Evolutionary conservation across 2,888 invertebrate genomes (phyloP).

Genomic region (Xestia rhomboidea): DNA sequence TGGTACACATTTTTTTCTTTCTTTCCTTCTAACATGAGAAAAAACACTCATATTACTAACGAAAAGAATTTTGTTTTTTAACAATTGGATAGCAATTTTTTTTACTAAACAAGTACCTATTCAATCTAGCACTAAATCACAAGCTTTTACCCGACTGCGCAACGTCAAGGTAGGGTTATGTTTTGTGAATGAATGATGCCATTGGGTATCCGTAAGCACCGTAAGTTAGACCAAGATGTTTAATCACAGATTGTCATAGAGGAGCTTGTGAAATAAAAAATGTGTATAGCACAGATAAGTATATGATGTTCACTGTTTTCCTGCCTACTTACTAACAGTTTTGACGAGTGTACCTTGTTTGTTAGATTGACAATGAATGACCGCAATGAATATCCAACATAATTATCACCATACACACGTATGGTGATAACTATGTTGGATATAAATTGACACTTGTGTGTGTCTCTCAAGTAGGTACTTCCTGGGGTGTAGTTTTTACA

Average conservation of each 20-base stretch:
- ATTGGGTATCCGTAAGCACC: neutral
- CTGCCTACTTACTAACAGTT: conserved; percentile 7
- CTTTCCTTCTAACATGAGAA: neutral
- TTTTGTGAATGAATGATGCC: neutral
- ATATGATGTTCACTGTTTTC: neutral
- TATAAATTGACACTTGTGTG: conserved; percentile 5
- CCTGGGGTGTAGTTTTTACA: conserved; percentile 11
- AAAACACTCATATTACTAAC: neutral
- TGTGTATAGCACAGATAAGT: neutral
- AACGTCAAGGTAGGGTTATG: neutral
- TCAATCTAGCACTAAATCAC: neutral
- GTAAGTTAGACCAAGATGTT: neutral
- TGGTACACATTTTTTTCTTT: neutral
- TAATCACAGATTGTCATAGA: neutral
- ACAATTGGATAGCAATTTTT: neutral
- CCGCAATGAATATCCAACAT: too few relatives aligned
- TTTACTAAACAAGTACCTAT: neutral
- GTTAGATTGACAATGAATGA: conserved; percentile 31
- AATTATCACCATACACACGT: too few relatives aligned
- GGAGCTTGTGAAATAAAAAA: neutral
- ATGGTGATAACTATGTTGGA: conserved; percentile 4
- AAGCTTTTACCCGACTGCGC: neutral
- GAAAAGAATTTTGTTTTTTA: neutral
- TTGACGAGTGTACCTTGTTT: conserved; percentile 20
- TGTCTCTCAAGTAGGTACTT: neutral